phyloP scores from a whole-genome alignment of 2,888 invertebrate species.

The Platynereis dumerilii region DNA sequence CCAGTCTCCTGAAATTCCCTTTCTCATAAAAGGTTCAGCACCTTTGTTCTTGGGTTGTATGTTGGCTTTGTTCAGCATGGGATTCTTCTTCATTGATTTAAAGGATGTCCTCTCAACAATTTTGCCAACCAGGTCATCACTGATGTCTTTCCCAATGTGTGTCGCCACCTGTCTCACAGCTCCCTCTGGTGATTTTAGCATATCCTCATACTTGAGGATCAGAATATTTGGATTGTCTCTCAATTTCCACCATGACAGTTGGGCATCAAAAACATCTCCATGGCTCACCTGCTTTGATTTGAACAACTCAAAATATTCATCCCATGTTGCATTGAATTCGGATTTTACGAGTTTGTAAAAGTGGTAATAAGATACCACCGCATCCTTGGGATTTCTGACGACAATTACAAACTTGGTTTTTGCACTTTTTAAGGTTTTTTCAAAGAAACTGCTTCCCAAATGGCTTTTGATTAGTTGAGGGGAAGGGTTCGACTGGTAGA shows the following conservation, averaged over 20 bases:
- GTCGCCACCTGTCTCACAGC: slow-evolving; percentile 4
- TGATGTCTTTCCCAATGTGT: slow-evolving; percentile 1
- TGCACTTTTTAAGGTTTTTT: neutral
- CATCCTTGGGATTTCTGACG: slow-evolving; percentile 11
- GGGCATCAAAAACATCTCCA: slow-evolving; percentile 12
- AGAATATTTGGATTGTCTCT: neutral
- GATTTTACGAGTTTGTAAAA: slow-evolving; percentile 5
- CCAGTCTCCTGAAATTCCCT: slow-evolving; percentile 15
- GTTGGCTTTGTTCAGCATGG: slow-evolving; percentile 2
- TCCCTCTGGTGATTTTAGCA: neutral
- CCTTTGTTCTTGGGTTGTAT: neutral
- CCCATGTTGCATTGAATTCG: slow-evolving; percentile 7
- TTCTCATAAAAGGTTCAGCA: slow-evolving; percentile 10
- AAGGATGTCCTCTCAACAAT: slow-evolving; percentile 10
- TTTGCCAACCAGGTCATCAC: neutral
- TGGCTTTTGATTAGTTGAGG: slow-evolving; percentile 18
- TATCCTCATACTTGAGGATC: slow-evolving; percentile 16
- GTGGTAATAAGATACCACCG: slow-evolving; percentile 9
- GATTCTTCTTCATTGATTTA: slow-evolving; percentile 15
- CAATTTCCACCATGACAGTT: slow-evolving; percentile 11
- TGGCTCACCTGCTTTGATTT: slow-evolving; percentile 5
- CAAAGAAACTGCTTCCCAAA: slow-evolving; percentile 9
- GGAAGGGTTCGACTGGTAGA: neutral
- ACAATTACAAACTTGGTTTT: slow-evolving; percentile 14
- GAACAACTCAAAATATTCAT: slow-evolving; percentile 14